phyloP scores from a whole-genome alignment of 2,113 vertebrate species.

The Falco punctatus region DNA sequence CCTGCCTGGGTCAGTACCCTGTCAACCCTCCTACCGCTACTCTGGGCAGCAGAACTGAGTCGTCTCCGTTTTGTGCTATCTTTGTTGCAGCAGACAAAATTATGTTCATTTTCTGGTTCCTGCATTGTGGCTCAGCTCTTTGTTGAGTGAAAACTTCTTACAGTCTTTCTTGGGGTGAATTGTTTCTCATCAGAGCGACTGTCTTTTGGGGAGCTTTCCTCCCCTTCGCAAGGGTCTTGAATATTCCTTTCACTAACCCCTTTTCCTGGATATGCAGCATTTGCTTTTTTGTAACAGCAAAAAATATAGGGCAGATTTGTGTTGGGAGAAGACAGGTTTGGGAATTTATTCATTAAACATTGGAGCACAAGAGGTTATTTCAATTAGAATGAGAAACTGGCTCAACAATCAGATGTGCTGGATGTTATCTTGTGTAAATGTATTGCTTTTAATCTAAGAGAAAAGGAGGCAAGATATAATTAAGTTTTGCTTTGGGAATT shows the following conservation, averaged over 20 bases:
- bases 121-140: neutral
- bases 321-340: neutral
- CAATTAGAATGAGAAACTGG: neutral
- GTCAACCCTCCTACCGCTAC: neutral
- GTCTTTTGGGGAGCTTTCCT: neutral
- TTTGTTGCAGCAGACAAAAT: neutral
- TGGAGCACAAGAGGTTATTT: neutral
- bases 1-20: neutral
- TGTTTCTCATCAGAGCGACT: neutral
- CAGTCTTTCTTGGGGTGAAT: neutral
- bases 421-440: neutral
- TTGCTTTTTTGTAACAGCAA: neutral
- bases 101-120: neutral
- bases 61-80: neutral
- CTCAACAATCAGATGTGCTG: neutral
- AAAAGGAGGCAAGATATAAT: neutral
- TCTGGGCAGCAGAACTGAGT: neutral
- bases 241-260: neutral
- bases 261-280: neutral
- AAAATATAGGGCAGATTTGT: neutral
- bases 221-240: neutral
- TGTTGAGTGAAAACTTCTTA: neutral
- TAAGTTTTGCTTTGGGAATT: neutral
- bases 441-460: neutral
- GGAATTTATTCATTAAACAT: neutral